A percentile compares a stretch with the other conserved stretches of the same genome.
Conservation (phyloP, 2,888 invertebrate species). For the Diarsia rubi region DNA sequence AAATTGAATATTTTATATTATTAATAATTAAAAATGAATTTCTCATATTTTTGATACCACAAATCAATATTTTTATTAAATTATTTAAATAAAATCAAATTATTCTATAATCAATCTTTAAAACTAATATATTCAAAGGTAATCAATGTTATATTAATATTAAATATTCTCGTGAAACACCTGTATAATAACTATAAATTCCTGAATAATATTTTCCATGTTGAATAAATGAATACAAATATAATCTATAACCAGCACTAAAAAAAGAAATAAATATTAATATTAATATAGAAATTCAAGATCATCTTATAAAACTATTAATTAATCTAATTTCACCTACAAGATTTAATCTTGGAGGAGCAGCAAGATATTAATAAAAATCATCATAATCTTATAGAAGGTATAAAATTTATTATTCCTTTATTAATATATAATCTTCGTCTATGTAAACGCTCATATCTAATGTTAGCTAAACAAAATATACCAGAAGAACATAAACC, state of each 20-base stretch:
- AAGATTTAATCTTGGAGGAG: constrained; percentile 93
- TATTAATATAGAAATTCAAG: constrained; percentile 86
- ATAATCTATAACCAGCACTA: constrained; percentile 92
- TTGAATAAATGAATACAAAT: constrained; percentile 92
- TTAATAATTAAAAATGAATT: constrained; percentile 88
- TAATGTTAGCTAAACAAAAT: constrained; percentile 92
- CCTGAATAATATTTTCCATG: constrained; percentile 90
- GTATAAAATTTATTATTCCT: constrained; percentile 91
- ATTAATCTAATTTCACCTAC: constrained; percentile 92
- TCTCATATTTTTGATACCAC: constrained; percentile 91
- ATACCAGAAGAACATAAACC: constrained; percentile 92
- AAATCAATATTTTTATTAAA: constrained; percentile 93
- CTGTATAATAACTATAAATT: constrained; percentile 87
- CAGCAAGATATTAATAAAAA: constrained; percentile 92
- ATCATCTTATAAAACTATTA: constrained; percentile 90
- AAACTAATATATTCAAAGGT: constrained; percentile 92
- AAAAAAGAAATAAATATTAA: constrained; percentile 92
- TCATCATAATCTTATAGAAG: constrained; percentile 91
- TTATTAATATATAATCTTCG: constrained; percentile 92
- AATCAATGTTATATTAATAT: constrained; percentile 92
- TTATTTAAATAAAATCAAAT: constrained; percentile 92
- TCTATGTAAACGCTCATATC: constrained; percentile 91
- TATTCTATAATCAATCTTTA: constrained; percentile 88
- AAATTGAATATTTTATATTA: constrained; percentile 85
- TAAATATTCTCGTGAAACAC: constrained; percentile 90